Evolutionary conservation across 2,113 vertebrate species (phyloP).

Genomic region (Delphinapterus leucas): DNA sequence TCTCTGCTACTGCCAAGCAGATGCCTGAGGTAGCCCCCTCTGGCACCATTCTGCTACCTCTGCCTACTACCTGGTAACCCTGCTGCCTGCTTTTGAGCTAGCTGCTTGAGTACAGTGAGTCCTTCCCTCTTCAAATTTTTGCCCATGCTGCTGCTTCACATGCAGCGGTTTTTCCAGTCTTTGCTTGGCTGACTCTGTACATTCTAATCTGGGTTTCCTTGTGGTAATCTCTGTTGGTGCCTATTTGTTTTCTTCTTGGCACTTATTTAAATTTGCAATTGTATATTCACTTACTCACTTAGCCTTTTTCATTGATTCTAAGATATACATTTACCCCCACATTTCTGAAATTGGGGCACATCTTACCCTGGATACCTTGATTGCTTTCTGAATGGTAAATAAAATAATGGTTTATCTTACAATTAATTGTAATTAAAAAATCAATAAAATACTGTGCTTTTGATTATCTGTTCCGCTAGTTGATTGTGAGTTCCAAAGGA

Average conservation of each 20-base stretch:
- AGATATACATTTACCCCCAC: neutral
- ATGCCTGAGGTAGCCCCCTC: neutral
- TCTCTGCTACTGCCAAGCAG: neutral
- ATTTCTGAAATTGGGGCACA: slow-evolving; percentile 14
- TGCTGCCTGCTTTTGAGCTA: neutral
- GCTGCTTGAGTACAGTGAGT: neutral
- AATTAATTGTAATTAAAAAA: neutral
- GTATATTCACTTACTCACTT: slow-evolving; percentile 15
- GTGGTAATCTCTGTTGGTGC: neutral
- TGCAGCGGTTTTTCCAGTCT: neutral
- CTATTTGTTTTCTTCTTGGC: neutral
- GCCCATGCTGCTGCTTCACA: neutral
- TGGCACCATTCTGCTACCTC: neutral
- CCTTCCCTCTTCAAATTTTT: neutral
- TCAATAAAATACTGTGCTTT: slow-evolving; percentile 9
- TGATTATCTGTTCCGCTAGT: neutral
- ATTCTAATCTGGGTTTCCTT: neutral
- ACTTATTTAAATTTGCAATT: slow-evolving; percentile 29
- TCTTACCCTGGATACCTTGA: neutral
- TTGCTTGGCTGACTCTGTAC: neutral
- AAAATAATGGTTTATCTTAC: neutral
- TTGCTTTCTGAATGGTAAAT: slow-evolving; percentile 22
- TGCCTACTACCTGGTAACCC: neutral
- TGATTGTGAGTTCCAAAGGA: neutral
- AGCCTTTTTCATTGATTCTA: slow-evolving; percentile 20